These are phyloP conservation scores for Noctilio leporinus DNA, from an alignment of 2,113 vertebrate species.

Conservation along the genomic window DNA sequence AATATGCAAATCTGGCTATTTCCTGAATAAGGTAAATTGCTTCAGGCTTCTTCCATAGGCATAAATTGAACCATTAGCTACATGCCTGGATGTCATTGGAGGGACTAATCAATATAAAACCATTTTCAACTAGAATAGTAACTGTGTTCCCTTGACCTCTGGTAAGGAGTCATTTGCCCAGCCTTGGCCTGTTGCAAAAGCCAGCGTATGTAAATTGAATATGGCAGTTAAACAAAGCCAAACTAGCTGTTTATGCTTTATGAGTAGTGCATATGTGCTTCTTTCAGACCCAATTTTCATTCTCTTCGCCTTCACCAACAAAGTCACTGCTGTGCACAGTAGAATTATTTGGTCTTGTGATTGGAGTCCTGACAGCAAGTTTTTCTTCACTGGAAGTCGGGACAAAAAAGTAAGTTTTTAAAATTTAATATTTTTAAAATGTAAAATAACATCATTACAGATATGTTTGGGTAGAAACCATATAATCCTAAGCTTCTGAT, in stretches of 20 bases:
- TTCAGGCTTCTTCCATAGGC: background rate
- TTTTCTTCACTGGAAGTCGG: slow-evolving; percentile 94
- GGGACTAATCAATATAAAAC: background rate
- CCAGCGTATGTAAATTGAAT: background rate
- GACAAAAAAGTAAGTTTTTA: slow-evolving; percentile 91
- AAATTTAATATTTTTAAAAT: background rate
- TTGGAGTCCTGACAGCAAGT: slow-evolving; percentile 94
- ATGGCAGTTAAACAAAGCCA: background rate
- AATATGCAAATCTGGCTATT: background rate
- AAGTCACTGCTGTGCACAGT: slow-evolving; percentile 88
- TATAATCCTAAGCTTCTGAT: background rate
- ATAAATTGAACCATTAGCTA: background rate
- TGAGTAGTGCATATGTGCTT: background rate
- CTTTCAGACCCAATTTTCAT: slow-evolving; percentile 85
- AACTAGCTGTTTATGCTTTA: background rate
- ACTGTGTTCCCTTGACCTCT: background rate
- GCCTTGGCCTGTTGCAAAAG: background rate
- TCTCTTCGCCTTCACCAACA: slow-evolving; percentile 86
- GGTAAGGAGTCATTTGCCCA: background rate
- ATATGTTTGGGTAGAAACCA: background rate
- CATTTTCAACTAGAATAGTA: background rate
- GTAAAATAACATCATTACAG: slow-evolving; percentile 6
- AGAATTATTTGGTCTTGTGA: slow-evolving; percentile 99
- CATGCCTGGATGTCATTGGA: background rate
- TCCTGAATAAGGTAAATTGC: background rate